A percentile compares a stretch with the other conserved stretches of the same genome.
Conservation (phyloP, 1,140 invertebrate genomes). For the Lepidurus apus region DNA sequence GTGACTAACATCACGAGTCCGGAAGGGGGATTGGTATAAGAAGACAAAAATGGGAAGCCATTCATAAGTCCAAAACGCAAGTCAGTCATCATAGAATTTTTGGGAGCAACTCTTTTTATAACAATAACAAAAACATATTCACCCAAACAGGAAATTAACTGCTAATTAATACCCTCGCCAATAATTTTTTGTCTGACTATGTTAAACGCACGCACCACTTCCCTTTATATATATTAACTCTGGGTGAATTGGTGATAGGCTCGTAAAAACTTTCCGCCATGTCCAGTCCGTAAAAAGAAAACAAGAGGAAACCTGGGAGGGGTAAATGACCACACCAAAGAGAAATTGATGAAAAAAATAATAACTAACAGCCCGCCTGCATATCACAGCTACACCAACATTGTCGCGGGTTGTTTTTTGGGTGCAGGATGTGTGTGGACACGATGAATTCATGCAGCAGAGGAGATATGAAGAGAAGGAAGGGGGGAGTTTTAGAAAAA, state of each 20-base stretch:
- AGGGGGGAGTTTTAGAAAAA: background rate
- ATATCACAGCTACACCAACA: conserved; percentile 21
- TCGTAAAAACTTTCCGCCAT: background rate
- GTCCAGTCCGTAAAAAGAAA: conserved; percentile 15
- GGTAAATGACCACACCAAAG: background rate
- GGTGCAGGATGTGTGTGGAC: conserved; percentile 20
- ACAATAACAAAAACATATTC: conserved; percentile 10
- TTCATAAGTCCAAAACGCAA: background rate
- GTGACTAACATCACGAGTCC: conserved; percentile 18
- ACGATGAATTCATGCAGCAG: conserved; percentile 11
- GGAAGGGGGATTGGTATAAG: conserved; percentile 7
- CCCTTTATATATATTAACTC: conserved; percentile 22
- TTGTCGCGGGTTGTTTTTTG: background rate
- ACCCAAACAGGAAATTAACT: background rate
- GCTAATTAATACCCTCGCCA: conserved; percentile 18
- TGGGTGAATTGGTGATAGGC: conserved; percentile 1
- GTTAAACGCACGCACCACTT: conserved; percentile 18
- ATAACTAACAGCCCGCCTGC: conserved; percentile 14
- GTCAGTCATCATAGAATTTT: background rate
- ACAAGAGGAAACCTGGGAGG: background rate
- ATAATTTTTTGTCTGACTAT: conserved; percentile 19
- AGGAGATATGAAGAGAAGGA: background rate
- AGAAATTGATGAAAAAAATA: background rate
- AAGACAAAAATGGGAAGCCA: conserved; percentile 14
- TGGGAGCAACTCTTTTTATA: conserved; percentile 8